Evolutionary conservation across 2,888 invertebrate genomes (phyloP), one percentile per base, ranked within the genome.

Genomic region (Drosophila paramelanica): DNA sequence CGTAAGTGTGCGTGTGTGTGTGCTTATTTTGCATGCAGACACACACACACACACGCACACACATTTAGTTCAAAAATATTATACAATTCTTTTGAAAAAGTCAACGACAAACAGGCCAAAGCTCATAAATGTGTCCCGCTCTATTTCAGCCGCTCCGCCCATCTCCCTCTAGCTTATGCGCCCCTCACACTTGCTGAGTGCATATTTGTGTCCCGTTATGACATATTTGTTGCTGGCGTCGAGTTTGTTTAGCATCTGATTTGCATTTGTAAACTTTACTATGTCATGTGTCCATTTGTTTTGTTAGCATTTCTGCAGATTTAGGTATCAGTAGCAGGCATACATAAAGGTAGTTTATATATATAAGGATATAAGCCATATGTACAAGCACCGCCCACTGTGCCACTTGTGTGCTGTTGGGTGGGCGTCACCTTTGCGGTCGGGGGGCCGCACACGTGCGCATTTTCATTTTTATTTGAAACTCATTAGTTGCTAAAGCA

Each of bases 191-290:
- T 64, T 36, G 61, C 43, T 46, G 55, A 70, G 67, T 77, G 77
- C 77, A 77, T 77, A 79, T 77, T 77, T 79, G 75, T 74, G 77
- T 77, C 62, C 78, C 59, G 69, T 67, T 82, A 86, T 88, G 87
- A 88, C 87, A 88, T 82, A 82, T 82, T 88, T 88, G 89, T 86
- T 85, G 88, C 88, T 82, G 65, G 55, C 78, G 52, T 78, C 75
- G 84, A 83, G 84, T 86, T 83, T 86, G 78, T 84, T 84, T 81
- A 84, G 89, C 73, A 89, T 79, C 89, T 85, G 79, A 84, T 84
- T 84, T 84, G 84, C 84, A 84, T 84, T 84, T 88, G 89, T 89
- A 89, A 89, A 84, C 73, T 89, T 88, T 81, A 73, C 67, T 88
- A 70, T 77, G 65, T 59, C 81, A 77, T 76, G 67, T 80, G 77